phyloP scores from a whole-genome alignment of 1,140 invertebrate species.

The Meloidogyne chitwoodi region DNA sequence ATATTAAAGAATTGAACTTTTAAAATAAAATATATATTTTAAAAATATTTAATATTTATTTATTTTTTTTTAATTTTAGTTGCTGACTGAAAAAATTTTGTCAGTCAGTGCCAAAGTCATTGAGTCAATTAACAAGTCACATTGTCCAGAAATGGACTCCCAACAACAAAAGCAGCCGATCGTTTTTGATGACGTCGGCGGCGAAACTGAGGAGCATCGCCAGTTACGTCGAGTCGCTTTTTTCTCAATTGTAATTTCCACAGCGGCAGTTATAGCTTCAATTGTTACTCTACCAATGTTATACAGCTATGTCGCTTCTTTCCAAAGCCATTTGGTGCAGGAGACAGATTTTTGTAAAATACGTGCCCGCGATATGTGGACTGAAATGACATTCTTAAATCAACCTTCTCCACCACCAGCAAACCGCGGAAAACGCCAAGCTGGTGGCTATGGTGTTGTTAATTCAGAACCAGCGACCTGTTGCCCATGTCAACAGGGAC shows the following conservation, averaged over 20 bases:
- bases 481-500: constrained; percentile 54
- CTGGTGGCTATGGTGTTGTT: constrained; percentile 39
- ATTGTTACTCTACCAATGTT: constrained; percentile 59
- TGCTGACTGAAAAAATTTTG: neutral
- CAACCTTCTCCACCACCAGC: constrained; percentile 5
- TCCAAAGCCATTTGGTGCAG: constrained; percentile 55
- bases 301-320: constrained; percentile 58
- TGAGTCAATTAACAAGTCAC: neutral
- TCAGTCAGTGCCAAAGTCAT: neutral
- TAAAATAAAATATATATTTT: no score
- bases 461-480: constrained; percentile 33
- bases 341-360: constrained; percentile 59
- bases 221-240: constrained; percentile 55
- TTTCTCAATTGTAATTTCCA: constrained; percentile 50
- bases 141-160: neutral
- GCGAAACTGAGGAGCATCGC: constrained; percentile 43
- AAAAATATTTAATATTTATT: no score
- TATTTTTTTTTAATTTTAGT: neutral
- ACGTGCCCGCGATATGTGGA: constrained; percentile 59
- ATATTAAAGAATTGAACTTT: no score
- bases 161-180: constrained; percentile 34
- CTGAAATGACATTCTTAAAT: constrained; percentile 55
- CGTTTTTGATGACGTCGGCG: constrained; percentile 24
- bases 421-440: neutral
- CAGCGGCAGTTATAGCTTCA: constrained; percentile 49